Base-by-base conservation (phyloP, 2,888 invertebrate genomes). In the Hirtodrosophila trivittata region DNA sequence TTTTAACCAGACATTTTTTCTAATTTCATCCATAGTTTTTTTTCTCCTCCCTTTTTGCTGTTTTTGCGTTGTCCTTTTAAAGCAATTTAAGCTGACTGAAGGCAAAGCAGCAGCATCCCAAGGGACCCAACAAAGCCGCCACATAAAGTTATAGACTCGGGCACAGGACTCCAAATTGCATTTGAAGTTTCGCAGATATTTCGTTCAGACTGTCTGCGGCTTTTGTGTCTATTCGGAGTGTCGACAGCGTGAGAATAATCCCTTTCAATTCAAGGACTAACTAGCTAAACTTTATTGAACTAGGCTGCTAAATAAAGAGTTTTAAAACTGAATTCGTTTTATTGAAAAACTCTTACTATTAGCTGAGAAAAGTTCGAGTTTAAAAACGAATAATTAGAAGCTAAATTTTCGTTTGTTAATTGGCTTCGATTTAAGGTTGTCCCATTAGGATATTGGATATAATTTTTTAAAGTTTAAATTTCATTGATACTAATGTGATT, bases 21-120 rank as follows among this genome's bases (percentile, higher is more conserved):
- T 42, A 47, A 63, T 46, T 55, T 55, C 35, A 21, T 21, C 2
- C 18, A 3, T 21, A 21, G 2, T 21, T 21, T 21, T 3, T 42
- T 49, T 60, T 42, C 49, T 63, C 52, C 50, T 60, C 59, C 58
- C 58, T 45, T 39, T 42, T 47, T 39, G 45, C n/a, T n/a, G n/a
- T 43, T 43, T 10, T 33, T 33, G 71, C 35, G 49, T 35, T 64
- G 58, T 56, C 38, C 59, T 66, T 58, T 72, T 72, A 57, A 73
- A 62, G 66, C 64, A 81, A 62, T 81, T 63, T 81, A 67, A 84
- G 64, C 65, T 66, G 70, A 70, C 82, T 84, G 69, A 74, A 70
- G 58, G 70, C 75, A 52, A 43, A 51, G 57, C 62, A 59, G 49
- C 28, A 38, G 41, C 46, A 75, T 46, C 42, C 38, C 18, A 7